Percentiles rank a stretch among this genome's conserved stretches.
Conservation (phyloP, 2,113 vertebrate genomes). For the Recurvirostra avosetta region DNA sequence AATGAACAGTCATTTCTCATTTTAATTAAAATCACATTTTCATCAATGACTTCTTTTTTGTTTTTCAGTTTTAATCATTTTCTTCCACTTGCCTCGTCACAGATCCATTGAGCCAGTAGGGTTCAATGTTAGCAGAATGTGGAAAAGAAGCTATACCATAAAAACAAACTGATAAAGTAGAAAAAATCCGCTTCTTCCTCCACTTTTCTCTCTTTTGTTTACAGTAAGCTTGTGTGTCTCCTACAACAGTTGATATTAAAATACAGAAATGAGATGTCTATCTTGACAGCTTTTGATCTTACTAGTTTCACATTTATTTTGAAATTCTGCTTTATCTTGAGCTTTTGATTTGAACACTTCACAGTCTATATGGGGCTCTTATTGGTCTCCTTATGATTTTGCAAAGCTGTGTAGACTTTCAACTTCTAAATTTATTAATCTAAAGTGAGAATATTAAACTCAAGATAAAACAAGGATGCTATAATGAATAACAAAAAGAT, state of each 20-base stretch:
- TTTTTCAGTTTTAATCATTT: background rate
- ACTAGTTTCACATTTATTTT: background rate
- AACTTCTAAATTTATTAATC: background rate
- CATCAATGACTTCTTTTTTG: background rate
- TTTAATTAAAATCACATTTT: background rate
- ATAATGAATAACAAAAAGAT: background rate
- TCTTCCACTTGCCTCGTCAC: background rate
- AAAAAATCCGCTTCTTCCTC: fast-evolving
- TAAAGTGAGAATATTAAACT: background rate
- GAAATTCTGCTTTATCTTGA: background rate
- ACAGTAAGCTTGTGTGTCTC: background rate
- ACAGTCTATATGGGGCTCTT: background rate
- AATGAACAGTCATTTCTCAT: background rate
- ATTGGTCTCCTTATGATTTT: background rate
- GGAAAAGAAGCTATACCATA: background rate
- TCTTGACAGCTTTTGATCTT: background rate
- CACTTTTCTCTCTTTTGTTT: background rate
- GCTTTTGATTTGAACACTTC: background rate
- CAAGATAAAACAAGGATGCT: background rate
- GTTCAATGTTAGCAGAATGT: background rate
- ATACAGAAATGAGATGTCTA: background rate
- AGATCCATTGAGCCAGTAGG: background rate
- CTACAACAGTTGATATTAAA: background rate
- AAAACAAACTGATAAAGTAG: background rate
- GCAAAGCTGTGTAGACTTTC: background rate